Evolutionary conservation across 2,888 invertebrate species (phyloP), one percentile per base, ranked within the genome.

Genomic region (Gandaritis pyraliata): DNA sequence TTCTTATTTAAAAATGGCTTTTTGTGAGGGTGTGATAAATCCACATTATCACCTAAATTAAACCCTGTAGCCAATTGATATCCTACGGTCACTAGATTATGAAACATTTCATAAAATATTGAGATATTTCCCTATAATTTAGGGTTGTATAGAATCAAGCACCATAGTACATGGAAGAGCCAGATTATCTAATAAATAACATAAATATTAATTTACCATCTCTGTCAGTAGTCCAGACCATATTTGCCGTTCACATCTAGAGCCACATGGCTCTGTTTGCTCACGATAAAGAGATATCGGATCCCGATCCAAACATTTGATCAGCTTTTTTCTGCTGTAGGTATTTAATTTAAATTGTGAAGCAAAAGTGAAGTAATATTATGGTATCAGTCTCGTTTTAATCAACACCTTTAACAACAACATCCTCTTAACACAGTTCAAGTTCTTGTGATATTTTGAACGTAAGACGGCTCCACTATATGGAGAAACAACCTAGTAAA

Each of bases 221-320:
- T 2, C 23, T 0, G 3, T 23, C 23, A 23, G 23, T 33, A 33
- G 10, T 43, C 39, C 29, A 43, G 41, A 13, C 15, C 29, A 39
- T 55, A 51, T 62, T 54, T 66, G 48, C 15, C 36, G 23, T 59
- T 41, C 53, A 48, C 53, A 53, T 49, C 15, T 52, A 39, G 51
- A 45, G 30, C 52, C 52, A 52, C n/a, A 46, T 58, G 58, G 46
- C 48, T 13, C 7, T 53, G 48, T 53, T 53, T 48, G 30, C 47
- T 38, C 5, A 15, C 43, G 53, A 53, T 53, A 58, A 50, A 15
- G 33, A 47, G 41, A 52, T 58, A 58, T 33, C 11, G 16, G 39
- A 41, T 30, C 30, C 15, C n/a, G 36, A 36, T 23, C 36, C 43
- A 45, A 39, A 50, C 18, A 58, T 45, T 29, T 47, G 55, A 18